Evolutionary conservation across 2,888 invertebrate species (phyloP), one percentile per base, ranked within the genome.

Genomic region (Ophion ventricosus): DNA sequence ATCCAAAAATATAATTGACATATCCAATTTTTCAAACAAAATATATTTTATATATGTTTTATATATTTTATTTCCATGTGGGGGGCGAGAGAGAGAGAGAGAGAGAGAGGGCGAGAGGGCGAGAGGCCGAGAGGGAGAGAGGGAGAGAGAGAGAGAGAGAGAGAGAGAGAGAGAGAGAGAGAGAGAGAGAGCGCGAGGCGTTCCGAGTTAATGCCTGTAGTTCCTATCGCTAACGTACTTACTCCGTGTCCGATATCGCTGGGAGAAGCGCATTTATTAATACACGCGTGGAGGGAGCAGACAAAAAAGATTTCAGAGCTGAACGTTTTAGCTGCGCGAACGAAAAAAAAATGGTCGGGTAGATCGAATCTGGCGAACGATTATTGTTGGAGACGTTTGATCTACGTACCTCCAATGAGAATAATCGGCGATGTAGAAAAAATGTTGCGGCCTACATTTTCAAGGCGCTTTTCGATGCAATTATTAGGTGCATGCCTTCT

Each of bases 141-240:
- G n/a, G 56, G 26, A 63, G 5, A 25, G n/a, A 20, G 63, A 17
- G 7, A 5, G 29, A 26, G 26, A 5, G 1, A 25, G 8, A n/a
- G 20, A 54, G 10, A 14, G 17, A 54, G 54, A 54, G 54, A n/a
- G n/a, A n/a, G n/a, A n/a, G n/a, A n/a, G 20, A 29, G 23, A 35
- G 70, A 57, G 29, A 11, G 57, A 26, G 25, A 26, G 1, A 69
- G 25, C 26, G 26, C 14, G 54, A 72, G 5, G 35, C 61, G 54
- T 56, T 66, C 63, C 26, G 80, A 84, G 81, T 74, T 81, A 78
- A 81, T 81, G 81, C 81, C 77, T 59, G 57, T 54, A 78, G 61
- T 70, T 54, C 61, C 26, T 49, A 40, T 11, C 49, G 35, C 56
- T 64, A 63, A 54, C 40, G 11, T 40, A n/a, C n/a, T n/a, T n/a